A percentile compares a stretch with the other conserved stretches of the same genome.
These are phyloP conservation scores for Melanostigma gelatinosum DNA, from an alignment of 2,113 vertebrate species.

Conservation along the genomic window DNA sequence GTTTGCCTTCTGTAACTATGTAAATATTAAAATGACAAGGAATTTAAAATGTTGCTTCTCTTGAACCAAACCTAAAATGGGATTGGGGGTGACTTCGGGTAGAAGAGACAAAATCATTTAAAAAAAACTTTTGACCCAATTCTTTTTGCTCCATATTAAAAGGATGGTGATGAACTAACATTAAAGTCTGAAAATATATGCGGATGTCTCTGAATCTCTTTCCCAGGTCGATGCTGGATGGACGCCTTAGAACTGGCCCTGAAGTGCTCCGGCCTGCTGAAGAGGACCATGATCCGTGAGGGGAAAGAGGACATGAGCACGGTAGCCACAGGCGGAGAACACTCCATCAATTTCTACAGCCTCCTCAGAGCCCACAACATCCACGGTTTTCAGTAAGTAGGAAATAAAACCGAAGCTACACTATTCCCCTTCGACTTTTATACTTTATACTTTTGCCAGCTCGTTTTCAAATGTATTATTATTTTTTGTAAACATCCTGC, in stretches of 20 bases:
- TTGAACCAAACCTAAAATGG: background rate
- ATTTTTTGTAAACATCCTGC: background rate
- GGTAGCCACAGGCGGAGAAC: conserved; percentile 83
- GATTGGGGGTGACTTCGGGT: too few species aligned
- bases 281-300: conserved; percentile 98
- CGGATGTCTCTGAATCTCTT: background rate
- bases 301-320: conserved; percentile 93
- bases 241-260: conserved; percentile 97
- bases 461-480: background rate
- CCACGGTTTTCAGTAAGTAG: conserved; percentile 91
- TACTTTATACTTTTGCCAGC: background rate
- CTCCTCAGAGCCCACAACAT: conserved; percentile 94
- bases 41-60: background rate
- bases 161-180: background rate
- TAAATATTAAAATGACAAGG: background rate
- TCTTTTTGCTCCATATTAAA: background rate
- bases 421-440: background rate
- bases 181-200: background rate
- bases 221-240: conserved; percentile 97
- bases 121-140: background rate
- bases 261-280: conserved; percentile 96
- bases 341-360: conserved; percentile 92
- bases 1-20: background rate
- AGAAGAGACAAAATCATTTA: background rate
- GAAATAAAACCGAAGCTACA: background rate